Evolutionary conservation across 2,113 vertebrate genomes (phyloP).

Genomic region (Diadophis punctatus): DNA sequence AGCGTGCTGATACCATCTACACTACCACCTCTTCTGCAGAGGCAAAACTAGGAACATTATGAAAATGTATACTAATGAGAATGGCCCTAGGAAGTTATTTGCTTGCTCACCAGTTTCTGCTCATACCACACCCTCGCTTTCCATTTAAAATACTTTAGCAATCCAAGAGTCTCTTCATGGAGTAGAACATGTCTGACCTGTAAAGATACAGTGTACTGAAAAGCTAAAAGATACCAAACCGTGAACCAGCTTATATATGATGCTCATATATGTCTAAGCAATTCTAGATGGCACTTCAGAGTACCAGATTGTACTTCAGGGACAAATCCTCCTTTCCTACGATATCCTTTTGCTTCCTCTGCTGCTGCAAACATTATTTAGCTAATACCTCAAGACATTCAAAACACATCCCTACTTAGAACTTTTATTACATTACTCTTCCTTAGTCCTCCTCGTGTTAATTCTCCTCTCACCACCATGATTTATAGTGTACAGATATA

Average conservation of each 20-base stretch:
- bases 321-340: not conserved
- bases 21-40: not conserved
- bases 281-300: not conserved
- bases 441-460: not conserved
- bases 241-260: not conserved
- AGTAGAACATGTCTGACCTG: conserved; percentile 61
- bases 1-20: not conserved
- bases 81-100: conserved; percentile 34
- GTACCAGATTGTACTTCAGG: not conserved
- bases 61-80: conserved; percentile 16
- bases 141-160: conserved; percentile 50
- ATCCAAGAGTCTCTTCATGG: conserved; percentile 48
- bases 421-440: not conserved
- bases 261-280: not conserved
- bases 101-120: conserved; percentile 14
- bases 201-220: conserved; percentile 34
- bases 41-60: conserved; percentile 23
- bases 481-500: not conserved
- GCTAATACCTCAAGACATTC: not conserved
- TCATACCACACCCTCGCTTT: conserved; percentile 42
- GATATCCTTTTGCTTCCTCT: not conserved
- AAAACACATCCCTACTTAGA: not conserved
- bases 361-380: not conserved
- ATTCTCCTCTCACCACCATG: not conserved
- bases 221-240: conserved; percentile 19